These are phyloP conservation scores for Gasterosteus nipponicus DNA, from an alignment of 2,113 vertebrate genomes.

Conservation along the genomic window DNA sequence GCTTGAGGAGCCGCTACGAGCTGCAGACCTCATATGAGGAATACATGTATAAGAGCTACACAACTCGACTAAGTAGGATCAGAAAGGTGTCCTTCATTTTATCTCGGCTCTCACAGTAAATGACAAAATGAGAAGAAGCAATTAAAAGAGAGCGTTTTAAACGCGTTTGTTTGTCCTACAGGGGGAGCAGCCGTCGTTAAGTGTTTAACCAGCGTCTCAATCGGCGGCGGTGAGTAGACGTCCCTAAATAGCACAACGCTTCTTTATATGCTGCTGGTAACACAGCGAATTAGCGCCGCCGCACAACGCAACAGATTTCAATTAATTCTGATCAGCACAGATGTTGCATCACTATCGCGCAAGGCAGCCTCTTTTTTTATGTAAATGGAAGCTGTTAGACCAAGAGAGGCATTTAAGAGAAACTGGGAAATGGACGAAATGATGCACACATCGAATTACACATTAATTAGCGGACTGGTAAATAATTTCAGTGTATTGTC, in stretches of 20 bases:
- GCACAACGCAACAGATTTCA: slow-evolving; percentile 83
- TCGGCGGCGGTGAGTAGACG: slow-evolving; percentile 75
- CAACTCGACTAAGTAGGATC: not conserved
- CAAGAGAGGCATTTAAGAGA: slow-evolving; percentile 47
- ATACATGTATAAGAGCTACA: not conserved
- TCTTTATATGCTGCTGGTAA: slow-evolving; percentile 79
- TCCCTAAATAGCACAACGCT: slow-evolving; percentile 79
- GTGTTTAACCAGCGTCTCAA: slow-evolving; percentile 76
- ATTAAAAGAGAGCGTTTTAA: not conserved
- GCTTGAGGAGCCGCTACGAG: no score
- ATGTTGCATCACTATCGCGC: slow-evolving; percentile 78
- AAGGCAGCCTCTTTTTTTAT: slow-evolving; percentile 79
- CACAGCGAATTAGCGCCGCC: slow-evolving; percentile 81
- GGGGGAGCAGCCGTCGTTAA: slow-evolving; percentile 14
- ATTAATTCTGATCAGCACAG: slow-evolving; percentile 85
- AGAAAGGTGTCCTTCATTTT: not conserved
- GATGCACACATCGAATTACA: slow-evolving; percentile 32
- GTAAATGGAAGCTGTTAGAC: slow-evolving; percentile 75
- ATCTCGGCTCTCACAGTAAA: not conserved
- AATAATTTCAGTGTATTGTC: not conserved
- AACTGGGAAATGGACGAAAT: slow-evolving; percentile 60
- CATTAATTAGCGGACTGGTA: slow-evolving; percentile 15
- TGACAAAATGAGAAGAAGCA: not conserved
- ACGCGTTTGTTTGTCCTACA: slow-evolving; percentile 6
- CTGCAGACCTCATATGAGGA: not conserved